phyloP scores from a whole-genome alignment of 1,140 invertebrate species.

The Heliothis virescens region DNA sequence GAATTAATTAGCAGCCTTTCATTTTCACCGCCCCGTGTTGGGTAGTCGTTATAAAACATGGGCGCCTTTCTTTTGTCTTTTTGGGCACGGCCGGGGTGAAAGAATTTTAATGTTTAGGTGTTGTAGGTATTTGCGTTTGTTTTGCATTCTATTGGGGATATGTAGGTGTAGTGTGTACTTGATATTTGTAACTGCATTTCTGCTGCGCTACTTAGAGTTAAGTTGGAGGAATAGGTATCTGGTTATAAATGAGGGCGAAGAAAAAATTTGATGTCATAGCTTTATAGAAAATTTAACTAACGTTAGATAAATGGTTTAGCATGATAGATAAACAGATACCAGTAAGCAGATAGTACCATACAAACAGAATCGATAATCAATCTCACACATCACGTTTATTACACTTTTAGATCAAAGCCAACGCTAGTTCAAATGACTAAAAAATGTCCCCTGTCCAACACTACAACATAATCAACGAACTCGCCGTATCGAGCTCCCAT shows the following conservation, averaged over 20 bases:
- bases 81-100: constrained; percentile 64
- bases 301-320: background rate
- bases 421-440: constrained; percentile 18
- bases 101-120: constrained; percentile 69
- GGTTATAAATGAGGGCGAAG: no score
- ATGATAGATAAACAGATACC: background rate
- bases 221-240: no score
- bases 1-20: constrained; percentile 79
- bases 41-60: constrained; percentile 77
- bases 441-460: background rate
- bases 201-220: background rate
- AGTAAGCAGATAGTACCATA: background rate
- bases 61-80: constrained; percentile 65
- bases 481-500: constrained; percentile 27
- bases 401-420: background rate
- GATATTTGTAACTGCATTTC: background rate
- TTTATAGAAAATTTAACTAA: no score
- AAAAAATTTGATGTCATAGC: no score
- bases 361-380: background rate
- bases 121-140: constrained; percentile 33
- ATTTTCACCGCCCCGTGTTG: constrained; percentile 70
- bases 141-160: constrained; percentile 9
- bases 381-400: no score
- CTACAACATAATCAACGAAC: constrained; percentile 23
- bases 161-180: background rate